Evolutionary conservation across 2,113 vertebrate genomes (phyloP), one percentile per base, ranked within the genome.

Genomic region (Lepus timidus): DNA sequence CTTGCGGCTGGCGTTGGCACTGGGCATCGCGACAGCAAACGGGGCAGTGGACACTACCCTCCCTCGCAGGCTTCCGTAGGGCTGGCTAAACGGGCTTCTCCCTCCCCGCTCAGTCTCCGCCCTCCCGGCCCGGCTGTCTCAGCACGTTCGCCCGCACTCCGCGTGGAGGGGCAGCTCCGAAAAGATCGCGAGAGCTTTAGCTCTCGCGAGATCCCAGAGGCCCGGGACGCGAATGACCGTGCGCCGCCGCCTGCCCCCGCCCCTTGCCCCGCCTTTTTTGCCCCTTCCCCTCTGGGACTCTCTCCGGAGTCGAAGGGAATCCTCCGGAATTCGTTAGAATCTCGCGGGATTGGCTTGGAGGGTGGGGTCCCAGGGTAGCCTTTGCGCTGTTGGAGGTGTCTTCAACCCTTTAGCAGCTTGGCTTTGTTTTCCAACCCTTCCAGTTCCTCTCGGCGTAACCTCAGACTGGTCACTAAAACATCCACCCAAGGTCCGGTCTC

Each of bases 1-100:
- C 97, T 96, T 98, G 95, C 97, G 81, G 75, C 95, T 88, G 25
- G 98, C 97, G 82, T 85, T 98, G 31, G 98, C 98, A 81, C 98
- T 98, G 95, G 98, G 98, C 98, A 98, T 98, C 96, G 13, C 52
- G 97, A 86, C 96, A 73, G 27, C 3, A 70, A 75, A 95, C 29
- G 0, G 33, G 75, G 49, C 36, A 88, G 95, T 31, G 33, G 39
- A 58, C 65, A 73, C 94, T 68, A 80, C 96, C 73, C 93, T 94
- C 89, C 95, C 91, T 81, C 81, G 67, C 44, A 83, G 95, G 93
- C 82, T 97, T 95, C 96, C 91, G 97, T 96, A 97, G 23, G 6
- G 25, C 74, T 39, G 81, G 70, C 65, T 74, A 52, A 70, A 62
- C 33, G 74, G 33, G 25, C 6, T 73, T 67, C 73, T 78, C 44